Evolutionary conservation across 1,140 invertebrate genomes (phyloP).

Genomic region (Brachionus koreanus): DNA sequence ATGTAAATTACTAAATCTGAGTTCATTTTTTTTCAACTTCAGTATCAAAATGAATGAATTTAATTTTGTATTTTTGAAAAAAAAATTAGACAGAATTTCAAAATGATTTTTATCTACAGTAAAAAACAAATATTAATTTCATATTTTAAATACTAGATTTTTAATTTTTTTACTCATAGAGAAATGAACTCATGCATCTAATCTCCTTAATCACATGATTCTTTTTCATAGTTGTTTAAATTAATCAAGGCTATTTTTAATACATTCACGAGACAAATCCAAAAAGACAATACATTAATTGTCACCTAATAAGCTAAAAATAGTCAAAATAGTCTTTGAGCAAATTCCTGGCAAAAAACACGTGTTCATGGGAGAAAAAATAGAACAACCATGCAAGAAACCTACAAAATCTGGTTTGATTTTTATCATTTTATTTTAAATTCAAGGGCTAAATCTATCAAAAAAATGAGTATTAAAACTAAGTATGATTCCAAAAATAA

Average conservation of each 20-base stretch:
- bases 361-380: neutral
- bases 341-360: neutral
- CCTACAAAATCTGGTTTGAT: neutral
- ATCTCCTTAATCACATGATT: neutral
- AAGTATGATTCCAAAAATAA: neutral
- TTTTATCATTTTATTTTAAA: neutral
- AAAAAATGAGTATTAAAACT: neutral
- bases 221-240: neutral
- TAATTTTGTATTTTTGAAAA: no score
- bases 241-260: neutral
- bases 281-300: neutral
- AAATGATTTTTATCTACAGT: no score
- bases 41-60: no score
- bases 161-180: no score
- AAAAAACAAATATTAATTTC: no score
- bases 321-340: neutral
- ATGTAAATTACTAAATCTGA: no score
- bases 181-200: neutral
- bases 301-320: neutral
- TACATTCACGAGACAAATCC: neutral
- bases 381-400: neutral
- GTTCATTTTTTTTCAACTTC: no score
- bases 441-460: neutral
- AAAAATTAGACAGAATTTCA: no score
- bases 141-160: no score